A percentile compares a stretch with the other conserved stretches of the same genome.
Evolutionary conservation across 2,888 invertebrate species (phyloP).

Genomic region (Temnothorax ravouxi): DNA sequence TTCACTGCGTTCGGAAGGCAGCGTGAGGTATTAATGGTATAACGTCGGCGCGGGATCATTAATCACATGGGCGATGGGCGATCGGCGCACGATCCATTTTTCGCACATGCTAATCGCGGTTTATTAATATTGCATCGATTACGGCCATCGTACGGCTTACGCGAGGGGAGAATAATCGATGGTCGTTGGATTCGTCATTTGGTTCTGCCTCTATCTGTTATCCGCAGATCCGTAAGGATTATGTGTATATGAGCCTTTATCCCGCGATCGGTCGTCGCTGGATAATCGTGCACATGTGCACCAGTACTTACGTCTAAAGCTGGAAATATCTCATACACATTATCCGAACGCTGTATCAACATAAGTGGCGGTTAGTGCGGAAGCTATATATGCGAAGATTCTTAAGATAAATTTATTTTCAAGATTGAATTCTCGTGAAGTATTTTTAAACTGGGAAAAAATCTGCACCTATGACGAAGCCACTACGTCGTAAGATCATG

Average conservation of each 20-base stretch:
- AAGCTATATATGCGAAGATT: conserved; percentile 26
- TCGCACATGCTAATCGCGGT: conserved; percentile 76
- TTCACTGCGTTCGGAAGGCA: conserved; percentile 66
- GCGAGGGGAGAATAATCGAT: conserved; percentile 71
- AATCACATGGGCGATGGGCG: conserved; percentile 71
- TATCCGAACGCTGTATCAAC: conserved; percentile 38
- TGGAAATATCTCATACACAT: conserved; percentile 51
- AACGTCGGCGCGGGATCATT: conserved; percentile 64
- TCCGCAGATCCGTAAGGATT: conserved; percentile 69
- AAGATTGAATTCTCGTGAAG: conserved; percentile 44
- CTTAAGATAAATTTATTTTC: conserved; percentile 53
- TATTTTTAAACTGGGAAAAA: conserved; percentile 11
- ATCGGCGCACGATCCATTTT: conserved; percentile 72
- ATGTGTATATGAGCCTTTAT: conserved; percentile 66
- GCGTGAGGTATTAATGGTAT: conserved; percentile 48
- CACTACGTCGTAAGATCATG: background rate
- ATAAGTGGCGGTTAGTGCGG: conserved; percentile 15
- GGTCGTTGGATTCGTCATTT: conserved; percentile 69
- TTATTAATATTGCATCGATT: conserved; percentile 80
- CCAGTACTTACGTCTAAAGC: conserved; percentile 62
- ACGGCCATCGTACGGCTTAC: conserved; percentile 70
- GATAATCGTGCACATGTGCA: conserved; percentile 68
- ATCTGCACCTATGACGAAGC: background rate
- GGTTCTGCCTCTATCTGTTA: conserved; percentile 65
- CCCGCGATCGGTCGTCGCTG: conserved; percentile 60